These are phyloP conservation scores for Drosophila melanocephala DNA, from an alignment of 2,888 invertebrate genomes.

Conservation along the genomic window DNA sequence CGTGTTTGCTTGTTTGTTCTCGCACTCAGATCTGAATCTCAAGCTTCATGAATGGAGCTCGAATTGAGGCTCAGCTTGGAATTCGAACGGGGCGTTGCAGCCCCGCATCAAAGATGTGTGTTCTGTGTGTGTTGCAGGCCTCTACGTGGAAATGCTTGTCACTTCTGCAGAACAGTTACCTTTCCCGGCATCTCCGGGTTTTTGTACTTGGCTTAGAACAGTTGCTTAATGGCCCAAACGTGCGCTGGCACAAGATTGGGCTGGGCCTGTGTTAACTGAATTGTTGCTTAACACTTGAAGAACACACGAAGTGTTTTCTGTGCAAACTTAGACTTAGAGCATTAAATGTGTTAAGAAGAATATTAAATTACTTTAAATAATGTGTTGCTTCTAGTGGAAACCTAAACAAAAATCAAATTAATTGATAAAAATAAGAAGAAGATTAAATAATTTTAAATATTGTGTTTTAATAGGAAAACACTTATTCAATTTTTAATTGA, in stretches of 20 bases:
- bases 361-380: neutral
- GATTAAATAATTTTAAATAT: neutral
- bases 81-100: constrained; percentile 10
- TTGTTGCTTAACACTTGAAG: constrained; percentile 8
- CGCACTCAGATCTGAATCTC: constrained; percentile 60
- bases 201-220: constrained; percentile 39
- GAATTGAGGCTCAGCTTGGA: constrained; percentile 20
- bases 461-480: neutral
- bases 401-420: neutral
- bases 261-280: constrained; percentile 14
- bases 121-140: constrained; percentile 29
- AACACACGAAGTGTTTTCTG: constrained; percentile 11
- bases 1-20: constrained; percentile 27
- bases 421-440: neutral
- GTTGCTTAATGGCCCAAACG: constrained; percentile 67
- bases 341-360: neutral
- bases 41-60: constrained; percentile 69
- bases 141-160: constrained; percentile 65
- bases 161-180: constrained; percentile 66
- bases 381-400: neutral
- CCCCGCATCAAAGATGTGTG: constrained; percentile 13
- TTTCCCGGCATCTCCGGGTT: constrained; percentile 19
- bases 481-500: neutral
- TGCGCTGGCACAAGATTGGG: constrained; percentile 49
- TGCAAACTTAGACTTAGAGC: neutral